phyloP scores from a whole-genome alignment of 92 coral and sea anemone genomes.

The Zoanthus gigantus region DNA sequence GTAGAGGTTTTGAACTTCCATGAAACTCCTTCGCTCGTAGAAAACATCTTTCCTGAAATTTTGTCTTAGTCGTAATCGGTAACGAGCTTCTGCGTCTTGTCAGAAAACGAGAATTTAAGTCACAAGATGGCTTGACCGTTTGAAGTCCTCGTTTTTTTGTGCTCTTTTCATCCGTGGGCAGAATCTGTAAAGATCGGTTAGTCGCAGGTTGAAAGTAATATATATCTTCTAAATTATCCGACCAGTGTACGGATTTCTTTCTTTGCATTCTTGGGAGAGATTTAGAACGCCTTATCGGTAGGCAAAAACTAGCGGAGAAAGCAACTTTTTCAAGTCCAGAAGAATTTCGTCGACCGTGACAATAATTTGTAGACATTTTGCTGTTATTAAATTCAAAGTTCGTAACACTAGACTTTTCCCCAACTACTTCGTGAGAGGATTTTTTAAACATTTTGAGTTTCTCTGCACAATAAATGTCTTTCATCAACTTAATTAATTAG shows the following conservation, averaged over 20 bases:
- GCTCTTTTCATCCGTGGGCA: background rate
- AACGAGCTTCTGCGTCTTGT: conserved; percentile 3
- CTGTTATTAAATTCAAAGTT: background rate
- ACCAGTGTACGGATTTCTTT: conserved; percentile 34
- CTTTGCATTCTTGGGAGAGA: conserved; percentile 21
- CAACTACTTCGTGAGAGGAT: background rate
- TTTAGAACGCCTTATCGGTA: conserved; percentile 18
- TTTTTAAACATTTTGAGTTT: background rate
- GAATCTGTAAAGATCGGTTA: background rate
- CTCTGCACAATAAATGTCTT: background rate
- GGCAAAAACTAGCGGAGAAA: background rate
- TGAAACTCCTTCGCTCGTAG: conserved; percentile 12
- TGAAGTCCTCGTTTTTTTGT: background rate
- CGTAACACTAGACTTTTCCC: background rate
- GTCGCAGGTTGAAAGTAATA: conserved; percentile 9
- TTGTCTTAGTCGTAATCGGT: background rate
- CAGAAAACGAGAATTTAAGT: too few species aligned
- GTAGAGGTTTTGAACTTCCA: conserved; percentile 5
- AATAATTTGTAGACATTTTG: background rate
- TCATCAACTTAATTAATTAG: conserved; percentile 1
- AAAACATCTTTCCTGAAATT: background rate
- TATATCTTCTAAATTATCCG: conserved; percentile 18
- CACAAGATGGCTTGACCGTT: background rate
- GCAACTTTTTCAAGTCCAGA: conserved; percentile 5
- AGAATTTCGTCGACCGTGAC: background rate